These are phyloP conservation scores for Drosophila koepferae DNA, from an alignment of 2,888 invertebrate species.

Conservation along the genomic window DNA sequence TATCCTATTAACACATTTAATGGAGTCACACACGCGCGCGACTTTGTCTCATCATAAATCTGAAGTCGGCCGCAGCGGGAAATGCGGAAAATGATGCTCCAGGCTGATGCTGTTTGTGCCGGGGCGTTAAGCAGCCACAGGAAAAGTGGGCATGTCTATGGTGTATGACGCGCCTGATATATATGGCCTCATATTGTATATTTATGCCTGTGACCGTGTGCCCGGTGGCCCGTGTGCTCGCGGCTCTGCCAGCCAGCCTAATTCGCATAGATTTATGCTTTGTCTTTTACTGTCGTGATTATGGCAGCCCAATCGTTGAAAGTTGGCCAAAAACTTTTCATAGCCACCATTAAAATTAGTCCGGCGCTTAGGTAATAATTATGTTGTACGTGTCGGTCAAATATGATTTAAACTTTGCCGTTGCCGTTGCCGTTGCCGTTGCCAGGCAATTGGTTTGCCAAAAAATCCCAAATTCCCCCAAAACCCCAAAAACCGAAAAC, in stretches of 20 bases:
- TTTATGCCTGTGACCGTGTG: slow-evolving; percentile 52
- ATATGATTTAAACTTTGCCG: slow-evolving; percentile 74
- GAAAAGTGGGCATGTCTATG: slow-evolving; percentile 16
- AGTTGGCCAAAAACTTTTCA: slow-evolving; percentile 50
- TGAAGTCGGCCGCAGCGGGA: slow-evolving; percentile 63
- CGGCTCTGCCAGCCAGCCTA: slow-evolving; percentile 2
- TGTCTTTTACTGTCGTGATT: slow-evolving; percentile 59
- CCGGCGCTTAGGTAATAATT: slow-evolving; percentile 52
- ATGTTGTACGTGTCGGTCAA: slow-evolving; percentile 55
- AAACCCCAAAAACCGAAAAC: slow-evolving; percentile 21
- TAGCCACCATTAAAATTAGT: slow-evolving; percentile 64
- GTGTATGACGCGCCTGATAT: slow-evolving; percentile 42
- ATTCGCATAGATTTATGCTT: slow-evolving; percentile 57
- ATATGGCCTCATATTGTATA: slow-evolving; percentile 66
- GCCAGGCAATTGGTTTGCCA: slow-evolving; percentile 44
- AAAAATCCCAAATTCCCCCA: slow-evolving; percentile 20
- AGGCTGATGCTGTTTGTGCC: slow-evolving; percentile 38
- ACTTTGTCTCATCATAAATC: slow-evolving; percentile 78
- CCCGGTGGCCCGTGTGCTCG: slow-evolving; percentile 18
- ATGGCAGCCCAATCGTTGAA: slow-evolving; percentile 52
- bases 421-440: slow-evolving; percentile 7
- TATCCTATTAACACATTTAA: slow-evolving; percentile 79
- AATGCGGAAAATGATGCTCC: slow-evolving; percentile 55
- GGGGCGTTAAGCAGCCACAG: slow-evolving; percentile 33
- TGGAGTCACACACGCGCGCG: slow-evolving; percentile 74